Evolutionary conservation across 1,140 invertebrate species (phyloP), one percentile per base, ranked within the genome.

Genomic region (Bombus pyrosoma): DNA sequence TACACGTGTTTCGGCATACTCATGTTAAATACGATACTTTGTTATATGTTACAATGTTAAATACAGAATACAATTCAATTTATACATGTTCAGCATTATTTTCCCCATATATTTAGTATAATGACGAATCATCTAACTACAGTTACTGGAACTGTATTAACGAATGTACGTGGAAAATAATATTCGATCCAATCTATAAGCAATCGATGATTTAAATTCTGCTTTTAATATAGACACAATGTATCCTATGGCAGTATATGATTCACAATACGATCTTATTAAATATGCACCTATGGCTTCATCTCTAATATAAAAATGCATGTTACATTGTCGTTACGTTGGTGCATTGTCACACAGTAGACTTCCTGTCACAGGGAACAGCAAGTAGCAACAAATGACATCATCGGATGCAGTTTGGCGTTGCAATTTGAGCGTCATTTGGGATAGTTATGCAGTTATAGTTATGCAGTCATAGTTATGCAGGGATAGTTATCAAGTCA

Each of bases 211-310:
- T 66, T 59, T 62, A n/a, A 59, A 80, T 82, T 66, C 39, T 39
- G 59, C 18, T 37, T 57, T 62, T 28, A n/a, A 22, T 43, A 41
- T 37, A 62, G 32, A 85, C 8, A 41, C 37, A 32, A 82, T 75
- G 2, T 25, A 41, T 88, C 66, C 62, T 47, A 64, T 37, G 71
- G 0, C 47, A 22, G 47, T 53, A 22, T 53, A 53, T 37, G 72
- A 28, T 25, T 39, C 22, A 69, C 53, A 74, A 1, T 13, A 18
- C 32, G 41, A 57, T 39, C 57, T 39, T 37, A 69, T 90, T 41
- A n/a, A 15, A 73, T 62, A 85, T 79, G 75, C 64, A 81, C 87
- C 88, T 84, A 39, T 39, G 28, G 53, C 79, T 74, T 81, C 77
- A 83, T 74, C 68, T 87, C 59, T 79, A 59, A 80, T 82, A 76